These are phyloP conservation scores for Drosophila littoralis DNA, from an alignment of 1,140 invertebrate genomes.

Conservation along the genomic window DNA sequence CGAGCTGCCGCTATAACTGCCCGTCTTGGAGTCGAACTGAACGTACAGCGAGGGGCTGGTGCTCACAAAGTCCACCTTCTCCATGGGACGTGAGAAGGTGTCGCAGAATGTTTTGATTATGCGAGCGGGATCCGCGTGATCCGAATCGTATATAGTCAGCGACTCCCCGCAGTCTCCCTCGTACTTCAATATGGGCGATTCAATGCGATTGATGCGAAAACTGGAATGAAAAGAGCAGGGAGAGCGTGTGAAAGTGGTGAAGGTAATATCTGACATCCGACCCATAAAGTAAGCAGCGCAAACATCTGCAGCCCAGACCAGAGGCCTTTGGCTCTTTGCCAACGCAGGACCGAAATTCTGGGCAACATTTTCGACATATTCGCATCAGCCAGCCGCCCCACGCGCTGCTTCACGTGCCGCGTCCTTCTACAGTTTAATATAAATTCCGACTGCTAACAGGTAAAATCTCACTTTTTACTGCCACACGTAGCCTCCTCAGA, in stretches of 20 bases:
- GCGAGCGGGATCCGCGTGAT: conserved; percentile 92
- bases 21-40: conserved; percentile 94
- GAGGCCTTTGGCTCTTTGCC: conserved; percentile 39
- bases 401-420: background rate
- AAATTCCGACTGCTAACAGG: conserved; percentile 72
- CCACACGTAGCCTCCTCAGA: conserved; percentile 60
- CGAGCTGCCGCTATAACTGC: conserved; percentile 94
- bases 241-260: background rate
- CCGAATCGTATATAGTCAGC: conserved; percentile 93
- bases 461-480: conserved; percentile 58
- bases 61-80: conserved; percentile 95
- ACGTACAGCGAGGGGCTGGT: conserved; percentile 93
- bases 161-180: conserved; percentile 95
- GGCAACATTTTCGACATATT: conserved; percentile 13
- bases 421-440: conserved; percentile 66
- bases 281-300: conserved; percentile 33
- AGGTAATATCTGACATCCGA: background rate
- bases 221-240: conserved; percentile 84
- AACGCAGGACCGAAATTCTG: background rate
- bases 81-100: conserved; percentile 95
- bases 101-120: conserved; percentile 97
- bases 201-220: conserved; percentile 94
- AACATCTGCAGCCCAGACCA: conserved; percentile 2
- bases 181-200: conserved; percentile 93
- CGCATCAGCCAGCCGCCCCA: background rate